Conservation (phyloP, 2,888 invertebrate genomes). For the Boloria selene region DNA sequence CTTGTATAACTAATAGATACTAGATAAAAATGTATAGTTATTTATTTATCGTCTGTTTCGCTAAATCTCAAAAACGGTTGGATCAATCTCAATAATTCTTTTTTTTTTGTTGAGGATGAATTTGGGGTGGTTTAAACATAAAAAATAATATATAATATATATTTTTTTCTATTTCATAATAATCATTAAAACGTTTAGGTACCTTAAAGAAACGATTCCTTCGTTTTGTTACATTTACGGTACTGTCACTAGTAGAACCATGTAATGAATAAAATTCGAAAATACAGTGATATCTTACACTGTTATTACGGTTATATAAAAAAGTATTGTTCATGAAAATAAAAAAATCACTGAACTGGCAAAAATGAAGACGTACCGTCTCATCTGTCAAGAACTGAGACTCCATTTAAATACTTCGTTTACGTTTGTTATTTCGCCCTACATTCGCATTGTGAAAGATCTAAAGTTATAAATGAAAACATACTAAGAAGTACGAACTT, state of each 20-base stretch:
- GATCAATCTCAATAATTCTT: too few species aligned
- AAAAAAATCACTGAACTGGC: constrained; percentile 1
- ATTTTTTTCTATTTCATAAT: too few species aligned
- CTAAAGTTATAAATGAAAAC: constrained; percentile 8
- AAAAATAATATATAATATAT: too few species aligned
- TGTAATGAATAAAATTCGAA: neutral
- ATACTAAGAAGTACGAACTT: constrained; percentile 12
- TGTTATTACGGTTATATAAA: neutral
- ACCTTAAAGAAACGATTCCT: too few species aligned
- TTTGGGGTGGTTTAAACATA: too few species aligned
- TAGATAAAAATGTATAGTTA: too few species aligned
- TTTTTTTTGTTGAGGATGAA: too few species aligned
- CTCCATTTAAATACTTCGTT: constrained; percentile 1
- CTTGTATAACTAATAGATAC: neutral
- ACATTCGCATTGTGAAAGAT: constrained; percentile 23
- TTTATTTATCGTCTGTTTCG: too few species aligned
- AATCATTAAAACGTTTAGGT: too few species aligned
- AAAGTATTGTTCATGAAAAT: neutral
- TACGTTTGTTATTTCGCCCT: constrained; percentile 26
- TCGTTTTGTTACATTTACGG: too few species aligned
- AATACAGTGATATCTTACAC: neutral
- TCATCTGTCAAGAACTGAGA: constrained; percentile 3
- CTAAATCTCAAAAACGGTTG: too few species aligned
- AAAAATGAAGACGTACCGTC: neutral
- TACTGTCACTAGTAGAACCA: too few species aligned